Percentiles rank a stretch among this genome's conserved stretches.
These are phyloP conservation scores for Pseudotriccus pelzelni DNA, from an alignment of 2,797 vertebrate genomes.

Conservation along the genomic window DNA sequence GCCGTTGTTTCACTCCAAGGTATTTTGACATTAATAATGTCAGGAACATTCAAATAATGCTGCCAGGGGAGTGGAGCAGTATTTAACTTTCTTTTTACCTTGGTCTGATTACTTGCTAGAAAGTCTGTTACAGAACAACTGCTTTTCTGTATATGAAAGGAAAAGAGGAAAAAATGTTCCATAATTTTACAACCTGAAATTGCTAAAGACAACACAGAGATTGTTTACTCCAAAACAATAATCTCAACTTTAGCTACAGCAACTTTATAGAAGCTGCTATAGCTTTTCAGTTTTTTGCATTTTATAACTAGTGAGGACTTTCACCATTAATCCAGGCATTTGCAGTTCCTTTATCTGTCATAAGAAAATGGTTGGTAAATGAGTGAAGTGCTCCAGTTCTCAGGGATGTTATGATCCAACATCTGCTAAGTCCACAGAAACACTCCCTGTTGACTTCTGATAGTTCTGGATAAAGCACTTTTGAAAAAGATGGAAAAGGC, in stretches of 20 bases:
- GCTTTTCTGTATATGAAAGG: constrained; percentile 64
- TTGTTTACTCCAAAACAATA: constrained; percentile 58
- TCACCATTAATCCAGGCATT: constrained; percentile 13
- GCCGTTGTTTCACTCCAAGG: constrained; percentile 15
- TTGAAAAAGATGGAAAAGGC: neutral
- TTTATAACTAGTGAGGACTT: constrained; percentile 25
- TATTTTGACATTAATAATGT: constrained; percentile 38
- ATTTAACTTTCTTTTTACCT: constrained; percentile 68
- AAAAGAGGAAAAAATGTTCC: constrained; percentile 44
- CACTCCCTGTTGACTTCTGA: neutral
- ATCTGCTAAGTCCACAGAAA: constrained; percentile 21
- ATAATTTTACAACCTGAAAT: constrained; percentile 54
- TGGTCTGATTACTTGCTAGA: constrained; percentile 63
- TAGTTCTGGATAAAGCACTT: neutral
- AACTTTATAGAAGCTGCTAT: constrained; percentile 33
- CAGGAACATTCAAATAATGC: constrained; percentile 49
- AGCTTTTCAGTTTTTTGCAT: constrained; percentile 43
- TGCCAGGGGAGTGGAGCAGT: constrained; percentile 53
- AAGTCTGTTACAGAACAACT: constrained; percentile 57
- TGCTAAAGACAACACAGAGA: constrained; percentile 58
- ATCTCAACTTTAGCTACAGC: constrained; percentile 44
- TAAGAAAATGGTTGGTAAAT: constrained; percentile 29
- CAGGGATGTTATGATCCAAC: neutral
- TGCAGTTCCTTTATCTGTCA: constrained; percentile 1
- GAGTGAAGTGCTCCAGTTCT: constrained; percentile 12